A percentile compares a stretch with the other conserved stretches of the same genome.
Evolutionary conservation across 2,113 vertebrate species (phyloP).

Genomic region (Corythaeola cristata): DNA sequence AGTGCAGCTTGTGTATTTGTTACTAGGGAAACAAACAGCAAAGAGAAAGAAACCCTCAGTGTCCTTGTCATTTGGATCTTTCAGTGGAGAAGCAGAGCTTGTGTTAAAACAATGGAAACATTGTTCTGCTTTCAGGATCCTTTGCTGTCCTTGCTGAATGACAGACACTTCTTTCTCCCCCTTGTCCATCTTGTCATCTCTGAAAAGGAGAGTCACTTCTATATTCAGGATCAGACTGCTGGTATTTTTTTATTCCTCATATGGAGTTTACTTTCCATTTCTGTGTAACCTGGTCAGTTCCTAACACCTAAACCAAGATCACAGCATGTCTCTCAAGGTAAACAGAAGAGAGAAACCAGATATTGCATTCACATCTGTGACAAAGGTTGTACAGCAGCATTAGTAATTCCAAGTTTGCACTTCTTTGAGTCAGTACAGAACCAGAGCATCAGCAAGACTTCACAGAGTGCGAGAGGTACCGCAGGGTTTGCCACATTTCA

Average conservation of each 20-base stretch:
- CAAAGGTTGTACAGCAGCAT: neutral
- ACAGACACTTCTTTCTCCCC: conserved; percentile 42
- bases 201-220: neutral
- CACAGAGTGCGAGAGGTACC: accelerated
- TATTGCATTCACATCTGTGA: neutral
- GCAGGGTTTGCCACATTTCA: neutral
- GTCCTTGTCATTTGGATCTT: conserved; percentile 52
- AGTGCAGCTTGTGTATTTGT: conserved; percentile 64
- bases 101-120: conserved; percentile 59
- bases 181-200: conserved; percentile 37
- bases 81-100: conserved; percentile 26
- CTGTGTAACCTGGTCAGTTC: neutral
- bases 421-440: neutral
- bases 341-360: neutral
- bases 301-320: neutral
- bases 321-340: neutral
- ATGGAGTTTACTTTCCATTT: neutral
- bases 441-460: neutral
- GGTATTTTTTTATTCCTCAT: neutral
- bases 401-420: neutral
- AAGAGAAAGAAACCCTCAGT: conserved; percentile 56
- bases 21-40: conserved; percentile 65
- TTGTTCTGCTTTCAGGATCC: conserved; percentile 33
- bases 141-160: conserved; percentile 38
- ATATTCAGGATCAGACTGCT: neutral